Evolutionary conservation across 2,888 invertebrate species (phyloP), one percentile per base, ranked within the genome.

Genomic region (Sesia bembeciformis): DNA sequence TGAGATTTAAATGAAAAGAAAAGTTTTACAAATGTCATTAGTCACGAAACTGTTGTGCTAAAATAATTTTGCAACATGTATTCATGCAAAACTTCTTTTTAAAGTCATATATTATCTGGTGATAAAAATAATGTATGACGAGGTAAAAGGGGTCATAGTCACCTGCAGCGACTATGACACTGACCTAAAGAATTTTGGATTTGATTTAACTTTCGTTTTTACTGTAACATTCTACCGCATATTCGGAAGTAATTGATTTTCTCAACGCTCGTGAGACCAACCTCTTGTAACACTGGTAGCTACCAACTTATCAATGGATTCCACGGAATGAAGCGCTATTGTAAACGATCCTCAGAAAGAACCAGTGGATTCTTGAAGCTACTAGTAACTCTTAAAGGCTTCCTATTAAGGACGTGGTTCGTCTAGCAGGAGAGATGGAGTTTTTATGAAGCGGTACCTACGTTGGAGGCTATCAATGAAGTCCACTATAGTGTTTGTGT

Each of bases 401-500:
- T 6, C 67, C 5, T 39, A 3, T 58, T 76, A 85, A 68, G 72
- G 65, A 61, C 63, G 53, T 69, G 52, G 62, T 69, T 83, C 50
- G 63, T 57, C 60, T 72, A 68, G 55, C 49, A 53, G 58, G 53
- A 59, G 23, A 57, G 62, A 65, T 68, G 61, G 60, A 62, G 78
- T 84, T 87, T 85, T 87, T 85, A 74, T 81, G 70, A 60, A 69
- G 65, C 60, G 71, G 65, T 79, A 82, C 80, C 82, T 82, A 85
- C 84, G 86, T 85, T 81, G 73, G 81, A 78, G 84, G 81, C 85
- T 85, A 87, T 89, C 89, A 89, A 89, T 89, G 89, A 88, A 89
- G 87, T 85, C 84, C 84, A 86, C 81, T 84, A 81, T 81, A 71
- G 72, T 83, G 78, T 86, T 88, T 86, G 76, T 88, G 89, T 86